Conservation (phyloP, 2,888 invertebrate species). For the Cenopis cana region DNA sequence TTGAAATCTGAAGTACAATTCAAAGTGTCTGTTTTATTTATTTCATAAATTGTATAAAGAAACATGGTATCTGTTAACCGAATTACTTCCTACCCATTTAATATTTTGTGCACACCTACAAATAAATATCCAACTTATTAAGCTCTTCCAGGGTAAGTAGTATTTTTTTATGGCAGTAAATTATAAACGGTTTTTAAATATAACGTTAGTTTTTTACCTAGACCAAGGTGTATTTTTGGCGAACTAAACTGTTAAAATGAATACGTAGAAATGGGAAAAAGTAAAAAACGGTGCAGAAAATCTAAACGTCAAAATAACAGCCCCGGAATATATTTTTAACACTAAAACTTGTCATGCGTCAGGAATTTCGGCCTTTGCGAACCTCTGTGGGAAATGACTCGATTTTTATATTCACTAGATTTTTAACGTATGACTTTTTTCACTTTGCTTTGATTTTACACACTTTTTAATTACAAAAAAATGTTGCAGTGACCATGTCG, state of each 20-base stretch:
- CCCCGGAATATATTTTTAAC: slow-evolving; percentile 32
- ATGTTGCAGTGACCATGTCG: background rate
- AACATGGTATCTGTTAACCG: no score
- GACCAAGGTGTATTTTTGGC: slow-evolving; percentile 7
- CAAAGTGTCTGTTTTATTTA: background rate
- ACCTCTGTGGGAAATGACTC: slow-evolving; percentile 5
- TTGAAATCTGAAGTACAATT: background rate
- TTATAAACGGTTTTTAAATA: no score
- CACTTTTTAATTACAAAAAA: background rate
- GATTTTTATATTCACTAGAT: slow-evolving; percentile 15
- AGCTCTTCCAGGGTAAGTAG: no score
- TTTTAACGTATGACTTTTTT: background rate
- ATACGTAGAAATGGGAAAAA: slow-evolving; percentile 11
- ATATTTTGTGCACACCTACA: no score
- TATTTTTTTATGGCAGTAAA: no score
- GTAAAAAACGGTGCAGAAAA: slow-evolving; percentile 5
- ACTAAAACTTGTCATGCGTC: slow-evolving; percentile 31
- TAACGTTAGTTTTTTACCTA: background rate
- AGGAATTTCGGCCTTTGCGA: slow-evolving; percentile 4
- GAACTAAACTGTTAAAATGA: slow-evolving; percentile 13
- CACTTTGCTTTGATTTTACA: background rate
- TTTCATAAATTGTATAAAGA: no score
- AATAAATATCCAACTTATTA: no score
- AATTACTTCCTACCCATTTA: background rate
- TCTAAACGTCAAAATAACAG: slow-evolving; percentile 30